These are phyloP conservation scores for Hydrophis major DNA, from an alignment of 2,797 vertebrate genomes.

Conservation along the genomic window DNA sequence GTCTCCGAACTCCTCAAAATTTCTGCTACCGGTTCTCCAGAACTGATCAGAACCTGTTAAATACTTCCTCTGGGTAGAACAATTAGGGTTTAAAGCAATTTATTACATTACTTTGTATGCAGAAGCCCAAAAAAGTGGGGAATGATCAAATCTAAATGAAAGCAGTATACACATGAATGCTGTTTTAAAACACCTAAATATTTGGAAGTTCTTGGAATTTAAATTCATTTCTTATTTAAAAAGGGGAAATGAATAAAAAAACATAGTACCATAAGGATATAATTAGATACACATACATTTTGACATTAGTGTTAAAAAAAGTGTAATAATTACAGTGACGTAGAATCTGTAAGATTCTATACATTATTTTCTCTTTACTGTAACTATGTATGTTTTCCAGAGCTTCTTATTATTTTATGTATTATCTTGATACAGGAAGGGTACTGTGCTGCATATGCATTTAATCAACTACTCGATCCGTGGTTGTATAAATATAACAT, in stretches of 20 bases:
- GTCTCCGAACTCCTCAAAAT: too few species aligned
- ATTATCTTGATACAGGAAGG: constrained; percentile 52
- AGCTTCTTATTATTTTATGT: constrained; percentile 31
- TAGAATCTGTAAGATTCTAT: constrained; percentile 37
- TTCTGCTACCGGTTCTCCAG: too few species aligned
- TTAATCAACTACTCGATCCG: constrained; percentile 60
- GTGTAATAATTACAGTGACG: constrained; percentile 23
- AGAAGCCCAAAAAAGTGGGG: not conserved
- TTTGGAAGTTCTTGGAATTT: not conserved
- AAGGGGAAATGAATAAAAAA: constrained; percentile 30
- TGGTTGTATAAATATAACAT: constrained; percentile 60
- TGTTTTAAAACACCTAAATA: not conserved
- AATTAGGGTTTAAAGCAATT: not conserved
- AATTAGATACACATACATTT: constrained; percentile 45
- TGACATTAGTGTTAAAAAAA: not conserved
- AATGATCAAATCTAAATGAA: not conserved
- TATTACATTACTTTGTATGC: not conserved
- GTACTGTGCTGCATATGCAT: constrained; percentile 57
- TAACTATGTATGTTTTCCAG: constrained; percentile 56
- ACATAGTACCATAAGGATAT: not conserved
- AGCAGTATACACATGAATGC: not conserved
- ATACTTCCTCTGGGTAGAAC: not conserved
- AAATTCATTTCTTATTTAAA: not conserved
- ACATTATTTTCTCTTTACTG: constrained; percentile 44
- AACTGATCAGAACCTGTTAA: too few species aligned